Evolutionary conservation across 2,888 invertebrate species (phyloP).

Genomic region (Globia sparganii): DNA sequence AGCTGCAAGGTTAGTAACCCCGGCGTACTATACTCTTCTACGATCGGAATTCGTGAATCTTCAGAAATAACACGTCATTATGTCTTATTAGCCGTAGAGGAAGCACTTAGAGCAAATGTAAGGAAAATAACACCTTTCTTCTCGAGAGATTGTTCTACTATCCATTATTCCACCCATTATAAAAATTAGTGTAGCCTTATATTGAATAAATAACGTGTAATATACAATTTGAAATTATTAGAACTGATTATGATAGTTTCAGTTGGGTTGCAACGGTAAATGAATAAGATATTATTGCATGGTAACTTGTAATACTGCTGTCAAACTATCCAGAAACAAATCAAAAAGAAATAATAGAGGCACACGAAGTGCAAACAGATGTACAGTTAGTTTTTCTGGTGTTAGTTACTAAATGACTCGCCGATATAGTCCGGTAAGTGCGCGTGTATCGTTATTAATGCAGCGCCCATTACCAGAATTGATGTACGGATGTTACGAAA

Average conservation of each 20-base stretch:
- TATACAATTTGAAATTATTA: conserved; percentile 60
- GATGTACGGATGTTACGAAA: conserved; percentile 72
- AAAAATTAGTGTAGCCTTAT: conserved; percentile 77
- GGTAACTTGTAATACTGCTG: conserved; percentile 67
- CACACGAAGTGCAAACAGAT: conserved; percentile 84
- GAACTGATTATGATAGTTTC: conserved; percentile 52
- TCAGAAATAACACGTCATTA: conserved; percentile 89
- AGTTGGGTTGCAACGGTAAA: conserved; percentile 65
- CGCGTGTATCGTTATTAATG: conserved; percentile 76
- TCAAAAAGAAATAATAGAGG: conserved; percentile 75
- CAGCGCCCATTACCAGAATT: conserved; percentile 78
- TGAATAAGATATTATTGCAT: conserved; percentile 69
- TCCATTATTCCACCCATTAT: conserved; percentile 83
- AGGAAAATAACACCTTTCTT: conserved; percentile 84
- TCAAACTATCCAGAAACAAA: conserved; percentile 78
- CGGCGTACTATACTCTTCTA: conserved; percentile 79
- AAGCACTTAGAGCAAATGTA: conserved; percentile 88
- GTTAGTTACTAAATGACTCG: conserved; percentile 76
- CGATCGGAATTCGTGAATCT: conserved; percentile 88
- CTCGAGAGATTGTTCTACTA: conserved; percentile 79
- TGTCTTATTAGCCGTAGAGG: conserved; percentile 87
- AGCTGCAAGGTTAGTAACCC: conserved; percentile 87
- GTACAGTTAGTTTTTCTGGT: conserved; percentile 84
- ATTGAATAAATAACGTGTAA: conserved; percentile 62
- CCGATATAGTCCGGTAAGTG: conserved; percentile 75